phyloP scores from a whole-genome alignment of 2,888 invertebrate genomes.

The Andrena chrysosceles region DNA sequence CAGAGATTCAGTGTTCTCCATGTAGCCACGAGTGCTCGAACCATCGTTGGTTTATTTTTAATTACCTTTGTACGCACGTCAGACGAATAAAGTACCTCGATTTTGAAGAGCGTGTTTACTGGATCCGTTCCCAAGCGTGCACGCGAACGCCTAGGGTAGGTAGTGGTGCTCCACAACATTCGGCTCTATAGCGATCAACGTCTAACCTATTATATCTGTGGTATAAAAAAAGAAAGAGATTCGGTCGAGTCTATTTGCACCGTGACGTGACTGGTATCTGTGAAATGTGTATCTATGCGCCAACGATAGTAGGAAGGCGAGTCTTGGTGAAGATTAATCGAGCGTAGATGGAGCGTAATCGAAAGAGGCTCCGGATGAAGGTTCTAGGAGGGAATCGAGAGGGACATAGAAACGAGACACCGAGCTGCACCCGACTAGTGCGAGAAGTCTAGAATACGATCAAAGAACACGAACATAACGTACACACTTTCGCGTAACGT shows the following conservation, averaged over 20 bases:
- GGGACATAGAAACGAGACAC: constrained; percentile 64
- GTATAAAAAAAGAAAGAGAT: background rate
- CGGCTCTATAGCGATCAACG: constrained; percentile 3
- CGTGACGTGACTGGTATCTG: background rate
- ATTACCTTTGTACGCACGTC: constrained; percentile 47
- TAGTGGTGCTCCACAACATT: background rate
- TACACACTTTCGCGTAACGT: constrained; percentile 44
- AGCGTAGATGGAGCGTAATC: constrained; percentile 7
- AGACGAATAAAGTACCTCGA: constrained; percentile 48
- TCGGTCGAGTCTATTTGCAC: background rate
- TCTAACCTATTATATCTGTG: background rate
- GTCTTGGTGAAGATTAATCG: constrained; percentile 5
- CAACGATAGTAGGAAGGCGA: background rate
- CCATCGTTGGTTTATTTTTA: constrained; percentile 20
- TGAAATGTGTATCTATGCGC: background rate
- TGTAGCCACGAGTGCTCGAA: background rate
- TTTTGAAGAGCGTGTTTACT: constrained; percentile 34
- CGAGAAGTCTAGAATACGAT: constrained; percentile 28
- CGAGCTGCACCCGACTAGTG: constrained; percentile 57
- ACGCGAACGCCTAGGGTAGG: background rate
- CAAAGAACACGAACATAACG: constrained; percentile 43
- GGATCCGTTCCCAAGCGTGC: constrained; percentile 26
- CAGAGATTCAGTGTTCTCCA: background rate
- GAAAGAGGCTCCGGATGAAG: background rate
- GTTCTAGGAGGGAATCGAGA: background rate